Base-by-base conservation (phyloP, 2,888 invertebrate genomes). In the Torymus tubicola region DNA sequence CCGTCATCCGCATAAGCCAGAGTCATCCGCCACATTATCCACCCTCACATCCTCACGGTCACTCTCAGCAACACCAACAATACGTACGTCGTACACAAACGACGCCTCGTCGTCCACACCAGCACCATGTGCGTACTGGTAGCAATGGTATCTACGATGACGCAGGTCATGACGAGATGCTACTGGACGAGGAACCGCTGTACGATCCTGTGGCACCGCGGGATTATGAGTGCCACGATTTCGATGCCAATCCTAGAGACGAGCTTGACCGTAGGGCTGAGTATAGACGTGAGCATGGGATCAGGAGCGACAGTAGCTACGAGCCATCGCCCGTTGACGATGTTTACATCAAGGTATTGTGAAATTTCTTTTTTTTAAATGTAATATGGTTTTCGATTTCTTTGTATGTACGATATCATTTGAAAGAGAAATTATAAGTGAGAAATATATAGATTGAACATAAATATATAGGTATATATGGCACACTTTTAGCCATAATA, bases 211-310 rank as follows among this genome's bases (percentile, higher is more conserved):
- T 90, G 5, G 88, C 90, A 0, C 89, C 90, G 2, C 86, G 87
- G 50, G 90, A 90, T 78, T 90, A 88, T 84, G 90, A 90, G 81
- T 88, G 89, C 24, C 90, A 90, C 84, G 90, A 90, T 78, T 90
- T 90, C 78, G 90, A 90, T 73, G 89, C 89, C 0, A 90, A 90
- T 85, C 90, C 90, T 0, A 85, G 87, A 3, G 90, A 90, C 69
- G 90, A 89, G 72, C 86, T 88, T 16, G 89, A 89, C 83, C 86
- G 89, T 31, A 87, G 89, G 31, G 83, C 88, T 58, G 86, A 88
- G 70, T 89, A 87, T 75, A 85, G 88, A n/a, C 85, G 87, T 31
- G 87, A 88, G 67, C 86, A 85, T 71, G 83, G 83, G 24, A 85
- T 87, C 14, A 85, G 42, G 42, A 42, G 84, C 52, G 88, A 87